Conservation (phyloP, 2,797 vertebrate genomes). For the Cottoperca gobio region DNA sequence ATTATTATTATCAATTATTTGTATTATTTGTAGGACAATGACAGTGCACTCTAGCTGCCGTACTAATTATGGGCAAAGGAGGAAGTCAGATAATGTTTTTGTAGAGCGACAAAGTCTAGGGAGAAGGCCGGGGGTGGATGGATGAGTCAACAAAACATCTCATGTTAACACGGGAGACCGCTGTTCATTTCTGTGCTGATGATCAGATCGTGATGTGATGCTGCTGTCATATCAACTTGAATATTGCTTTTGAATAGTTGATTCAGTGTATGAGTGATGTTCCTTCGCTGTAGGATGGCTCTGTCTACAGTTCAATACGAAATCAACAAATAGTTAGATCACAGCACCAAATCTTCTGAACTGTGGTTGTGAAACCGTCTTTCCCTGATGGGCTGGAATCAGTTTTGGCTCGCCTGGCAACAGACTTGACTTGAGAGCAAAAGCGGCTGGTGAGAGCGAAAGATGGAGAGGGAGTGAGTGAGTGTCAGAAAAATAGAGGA, state of each 20-base stretch:
- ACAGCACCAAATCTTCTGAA: not conserved
- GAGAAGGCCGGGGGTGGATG: too few species aligned
- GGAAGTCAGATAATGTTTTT: too few species aligned
- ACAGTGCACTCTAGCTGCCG: too few species aligned
- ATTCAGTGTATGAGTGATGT: not conserved
- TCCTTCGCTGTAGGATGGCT: not conserved
- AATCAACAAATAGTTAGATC: slow-evolving; percentile 22
- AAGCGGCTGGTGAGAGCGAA: not conserved
- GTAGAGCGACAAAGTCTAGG: too few species aligned
- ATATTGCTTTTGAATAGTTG: not conserved
- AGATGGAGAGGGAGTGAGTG: slow-evolving; percentile 28
- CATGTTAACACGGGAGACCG: too few species aligned
- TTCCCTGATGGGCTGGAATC: slow-evolving; percentile 21
- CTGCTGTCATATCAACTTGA: not conserved
- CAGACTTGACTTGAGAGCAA: slow-evolving; percentile 23
- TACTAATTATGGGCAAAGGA: too few species aligned
- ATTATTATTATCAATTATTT: too few species aligned
- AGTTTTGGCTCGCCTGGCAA: slow-evolving; percentile 1
- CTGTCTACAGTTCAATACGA: not conserved
- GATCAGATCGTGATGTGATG: too few species aligned
- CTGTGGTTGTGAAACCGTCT: not conserved
- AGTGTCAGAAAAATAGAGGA: slow-evolving; percentile 38
- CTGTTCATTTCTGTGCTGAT: too few species aligned
- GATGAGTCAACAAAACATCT: too few species aligned
- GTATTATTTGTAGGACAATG: too few species aligned